Evolutionary conservation across 2,113 vertebrate genomes (phyloP), one percentile per base, ranked within the genome.

Genomic region (Pedetes capensis): DNA sequence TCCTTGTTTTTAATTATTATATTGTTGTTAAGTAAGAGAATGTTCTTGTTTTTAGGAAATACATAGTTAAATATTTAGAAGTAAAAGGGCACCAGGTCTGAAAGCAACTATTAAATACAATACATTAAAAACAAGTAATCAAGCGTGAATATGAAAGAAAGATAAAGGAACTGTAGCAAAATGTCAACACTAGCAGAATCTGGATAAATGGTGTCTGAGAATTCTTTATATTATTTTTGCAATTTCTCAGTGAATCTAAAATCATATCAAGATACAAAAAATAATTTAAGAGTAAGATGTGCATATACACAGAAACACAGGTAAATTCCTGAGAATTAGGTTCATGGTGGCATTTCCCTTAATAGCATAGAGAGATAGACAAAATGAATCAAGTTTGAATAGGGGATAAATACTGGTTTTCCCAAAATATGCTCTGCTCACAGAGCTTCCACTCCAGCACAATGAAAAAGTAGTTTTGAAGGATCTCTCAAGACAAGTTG

Each of bases 401-500:
- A 27, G 17, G 10, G 9, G 22, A 76, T 71, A 74, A n/a, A 44
- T 34, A 74, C 5, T 42, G 75, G 39, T 79, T 57, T 89, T 44
- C 63, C 44, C 27, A 68, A 51, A 84, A 71, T 6, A 71, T 1
- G 42, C 22, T 81, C 32, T 78, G 37, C 55, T 90, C 39, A 74
- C 29, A 75, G 42, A 72, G 66, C n/a, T 53, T 72, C 53, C 44
- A 53, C 39, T 69, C 49, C 44, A 72, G 49, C 37, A 74, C 68
- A 47, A 8, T 63, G 37, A 9, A 59, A n/a, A 64, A 17, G 18
- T 23, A 37, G 42, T 78, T 76, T 10, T 49, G 79, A 91, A 79
- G 63, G 42, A 9, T 69, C 55, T 69, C 80, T 90, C 57, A 89
- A 82, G 49, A 85, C 64, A 93, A 91, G 86, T 69, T 74, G 81